These are phyloP conservation scores for Melieria picta DNA, from an alignment of 2,888 invertebrate species.

Conservation along the genomic window DNA sequence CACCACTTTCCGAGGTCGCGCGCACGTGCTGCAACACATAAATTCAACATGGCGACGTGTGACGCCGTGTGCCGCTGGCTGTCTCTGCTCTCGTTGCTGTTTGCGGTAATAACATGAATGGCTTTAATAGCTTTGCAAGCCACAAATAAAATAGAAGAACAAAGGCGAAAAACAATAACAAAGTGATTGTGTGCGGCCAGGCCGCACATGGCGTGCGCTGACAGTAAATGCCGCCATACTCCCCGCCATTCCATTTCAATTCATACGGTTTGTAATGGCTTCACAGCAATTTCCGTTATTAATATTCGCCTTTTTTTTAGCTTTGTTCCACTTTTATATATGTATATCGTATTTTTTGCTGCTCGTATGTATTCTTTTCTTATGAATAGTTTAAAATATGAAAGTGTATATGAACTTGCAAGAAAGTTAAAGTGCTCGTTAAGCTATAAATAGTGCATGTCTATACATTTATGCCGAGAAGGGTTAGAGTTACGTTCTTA, in stretches of 20 bases:
- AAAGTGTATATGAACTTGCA: no score
- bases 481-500: no score
- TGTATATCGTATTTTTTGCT: background rate
- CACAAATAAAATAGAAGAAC: background rate
- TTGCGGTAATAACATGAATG: background rate
- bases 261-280: slow-evolving; percentile 8
- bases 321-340: no score
- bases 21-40: slow-evolving; percentile 13
- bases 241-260: background rate
- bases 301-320: background rate
- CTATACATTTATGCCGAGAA: no score
- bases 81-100: slow-evolving; percentile 2
- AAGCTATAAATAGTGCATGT: no score
- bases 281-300: slow-evolving; percentile 13
- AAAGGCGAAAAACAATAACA: background rate
- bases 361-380: background rate
- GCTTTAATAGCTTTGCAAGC: slow-evolving; percentile 3
- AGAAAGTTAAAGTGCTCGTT: no score
- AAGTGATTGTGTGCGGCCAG: background rate
- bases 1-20: background rate
- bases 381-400: background rate
- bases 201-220: background rate
- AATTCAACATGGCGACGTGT: no score
- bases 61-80: background rate
- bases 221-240: background rate